These are phyloP conservation scores for Elymnias hypermnestra DNA, from an alignment of 1,140 invertebrate genomes.

Conservation along the genomic window DNA sequence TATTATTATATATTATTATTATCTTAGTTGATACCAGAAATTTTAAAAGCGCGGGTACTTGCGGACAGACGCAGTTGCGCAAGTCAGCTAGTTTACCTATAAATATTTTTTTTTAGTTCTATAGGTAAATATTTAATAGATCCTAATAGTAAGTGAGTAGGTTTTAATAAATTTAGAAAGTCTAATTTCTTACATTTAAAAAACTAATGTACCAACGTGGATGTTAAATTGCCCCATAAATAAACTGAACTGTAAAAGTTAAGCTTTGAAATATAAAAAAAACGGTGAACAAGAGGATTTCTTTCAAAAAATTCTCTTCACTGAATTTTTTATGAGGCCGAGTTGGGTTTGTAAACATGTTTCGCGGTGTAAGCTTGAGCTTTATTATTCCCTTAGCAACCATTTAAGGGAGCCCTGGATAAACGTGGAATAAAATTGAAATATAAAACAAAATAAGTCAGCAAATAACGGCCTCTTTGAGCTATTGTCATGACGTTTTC, in stretches of 20 bases:
- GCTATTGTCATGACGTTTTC: constrained; percentile 3
- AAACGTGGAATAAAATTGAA: constrained; percentile 64
- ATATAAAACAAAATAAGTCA: constrained; percentile 31
- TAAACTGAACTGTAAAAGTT: constrained; percentile 3
- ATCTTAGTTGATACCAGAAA: too few relatives aligned
- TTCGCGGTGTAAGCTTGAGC: constrained; percentile 30
- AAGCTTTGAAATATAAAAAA: constrained; percentile 12
- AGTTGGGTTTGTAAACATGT: constrained; percentile 35
- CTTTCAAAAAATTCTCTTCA: constrained; percentile 42
- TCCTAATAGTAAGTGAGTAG: too few relatives aligned
- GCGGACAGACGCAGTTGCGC: too few relatives aligned
- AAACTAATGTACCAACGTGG: background rate
- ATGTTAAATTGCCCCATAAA: background rate
- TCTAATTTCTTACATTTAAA: too few relatives aligned
- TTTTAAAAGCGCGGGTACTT: too few relatives aligned
- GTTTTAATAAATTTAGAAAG: background rate
- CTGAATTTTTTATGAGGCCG: constrained; percentile 56
- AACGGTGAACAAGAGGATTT: constrained; percentile 36
- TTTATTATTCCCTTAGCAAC: constrained; percentile 53
- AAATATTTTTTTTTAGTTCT: too few relatives aligned
- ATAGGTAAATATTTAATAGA: too few relatives aligned
- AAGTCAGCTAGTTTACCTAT: too few relatives aligned
- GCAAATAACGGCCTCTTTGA: constrained; percentile 9
- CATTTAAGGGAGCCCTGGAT: constrained; percentile 46
- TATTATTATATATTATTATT: too few relatives aligned